A percentile compares a stretch with the other conserved stretches of the same genome.
Evolutionary conservation across 2,797 vertebrate genomes (phyloP).

Genomic region (Denticeps clupeoides): DNA sequence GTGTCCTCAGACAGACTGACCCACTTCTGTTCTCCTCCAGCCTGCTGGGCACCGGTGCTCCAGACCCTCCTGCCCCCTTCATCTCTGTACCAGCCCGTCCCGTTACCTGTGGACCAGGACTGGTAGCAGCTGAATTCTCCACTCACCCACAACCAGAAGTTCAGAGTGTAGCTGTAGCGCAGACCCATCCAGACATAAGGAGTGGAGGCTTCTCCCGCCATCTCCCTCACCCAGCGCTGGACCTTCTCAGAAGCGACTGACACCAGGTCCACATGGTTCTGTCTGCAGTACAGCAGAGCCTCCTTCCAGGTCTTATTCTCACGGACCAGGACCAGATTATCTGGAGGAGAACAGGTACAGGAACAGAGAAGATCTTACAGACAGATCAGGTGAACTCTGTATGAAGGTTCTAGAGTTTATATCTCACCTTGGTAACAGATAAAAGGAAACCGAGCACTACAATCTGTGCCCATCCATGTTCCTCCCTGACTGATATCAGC

Average conservation of each 20-base stretch:
- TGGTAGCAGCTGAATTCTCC: constrained; percentile 7
- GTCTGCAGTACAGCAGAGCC: constrained; percentile 1
- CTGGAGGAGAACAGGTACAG: too few species aligned
- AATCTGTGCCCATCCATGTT: too few species aligned
- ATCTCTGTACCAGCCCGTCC: background rate
- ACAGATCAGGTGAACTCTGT: too few species aligned
- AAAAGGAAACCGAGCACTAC: too few species aligned
- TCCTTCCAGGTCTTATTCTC: constrained; percentile 2
- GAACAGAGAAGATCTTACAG: too few species aligned
- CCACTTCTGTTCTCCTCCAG: too few species aligned
- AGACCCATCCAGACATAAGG: constrained; percentile 17
- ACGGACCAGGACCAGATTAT: constrained; percentile 3
- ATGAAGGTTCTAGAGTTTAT: too few species aligned
- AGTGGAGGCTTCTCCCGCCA: background rate
- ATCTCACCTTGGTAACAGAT: too few species aligned
- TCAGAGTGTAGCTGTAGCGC: constrained; percentile 6
- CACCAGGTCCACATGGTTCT: constrained; percentile 5
- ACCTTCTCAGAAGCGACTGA: background rate
- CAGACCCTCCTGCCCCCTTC: too few species aligned
- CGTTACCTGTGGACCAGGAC: constrained; percentile 18
- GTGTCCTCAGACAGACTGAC: too few species aligned
- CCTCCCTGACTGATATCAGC: too few species aligned
- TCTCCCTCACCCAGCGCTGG: background rate
- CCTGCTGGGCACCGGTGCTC: too few species aligned
- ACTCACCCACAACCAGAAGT: constrained; percentile 21